These are phyloP conservation scores for Melanotaenia trifasciata DNA, from an alignment of 2,797 vertebrate species.

Conservation along the genomic window DNA sequence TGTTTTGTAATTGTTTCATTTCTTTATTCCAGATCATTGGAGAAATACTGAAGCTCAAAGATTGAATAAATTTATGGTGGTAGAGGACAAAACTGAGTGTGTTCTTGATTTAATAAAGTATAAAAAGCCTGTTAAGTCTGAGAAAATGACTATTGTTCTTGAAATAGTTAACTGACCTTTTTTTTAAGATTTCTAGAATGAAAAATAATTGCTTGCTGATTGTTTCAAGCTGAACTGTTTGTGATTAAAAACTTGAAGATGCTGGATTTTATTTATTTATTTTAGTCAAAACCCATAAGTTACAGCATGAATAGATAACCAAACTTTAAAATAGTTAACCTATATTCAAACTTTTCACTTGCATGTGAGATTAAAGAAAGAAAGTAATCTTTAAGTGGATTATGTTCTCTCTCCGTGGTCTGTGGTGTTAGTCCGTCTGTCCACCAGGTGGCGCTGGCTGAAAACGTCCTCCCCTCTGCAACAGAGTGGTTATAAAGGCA, in stretches of 20 bases:
- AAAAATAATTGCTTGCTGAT: too few species aligned
- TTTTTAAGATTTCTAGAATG: too few species aligned
- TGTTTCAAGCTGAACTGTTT: neutral
- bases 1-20: slow-evolving; percentile 86
- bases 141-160: neutral
- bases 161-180: neutral
- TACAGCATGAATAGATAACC: neutral
- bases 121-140: neutral
- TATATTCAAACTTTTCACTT: neutral
- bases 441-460: slow-evolving; percentile 53
- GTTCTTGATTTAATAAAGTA: slow-evolving; percentile 39
- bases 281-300: too few species aligned
- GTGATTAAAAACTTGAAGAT: neutral
- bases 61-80: slow-evolving; percentile 86
- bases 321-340: neutral
- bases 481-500: slow-evolving; percentile 64
- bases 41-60: slow-evolving; percentile 80
- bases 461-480: neutral
- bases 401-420: neutral
- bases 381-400: neutral
- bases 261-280: too few species aligned
- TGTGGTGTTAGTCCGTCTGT: neutral
- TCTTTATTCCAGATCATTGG: slow-evolving; percentile 82
- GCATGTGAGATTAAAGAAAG: neutral
- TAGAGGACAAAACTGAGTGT: slow-evolving; percentile 69